Percentiles rank a stretch among this genome's conserved stretches.
phyloP scores from a whole-genome alignment of 30 jellyfish, hydroid and myxozoan species.

The Turritopsis rubra region DNA sequence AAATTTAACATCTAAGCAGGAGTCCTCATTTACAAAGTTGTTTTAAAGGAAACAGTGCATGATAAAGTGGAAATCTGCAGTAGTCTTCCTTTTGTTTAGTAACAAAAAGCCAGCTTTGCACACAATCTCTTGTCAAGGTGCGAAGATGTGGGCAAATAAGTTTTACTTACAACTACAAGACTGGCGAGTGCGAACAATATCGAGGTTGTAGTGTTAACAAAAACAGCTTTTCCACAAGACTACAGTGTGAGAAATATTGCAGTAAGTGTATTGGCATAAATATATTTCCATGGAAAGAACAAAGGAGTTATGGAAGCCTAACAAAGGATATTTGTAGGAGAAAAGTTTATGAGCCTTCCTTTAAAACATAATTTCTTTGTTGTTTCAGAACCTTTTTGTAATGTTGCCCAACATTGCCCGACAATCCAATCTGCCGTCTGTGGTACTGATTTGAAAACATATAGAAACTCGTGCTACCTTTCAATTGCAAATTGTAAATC shows the following conservation, averaged over 20 bases:
- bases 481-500: not conserved
- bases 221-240: not conserved
- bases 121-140: not conserved
- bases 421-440: not conserved
- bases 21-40: too few relatives aligned
- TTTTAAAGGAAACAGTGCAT: too few relatives aligned
- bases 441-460: constrained; percentile 1
- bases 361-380: not conserved
- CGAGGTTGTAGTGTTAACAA: not conserved
- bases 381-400: not conserved
- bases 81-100: not conserved
- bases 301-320: too few relatives aligned
- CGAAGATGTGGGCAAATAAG: not conserved
- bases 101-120: not conserved
- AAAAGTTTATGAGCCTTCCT: not conserved
- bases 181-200: not conserved
- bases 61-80: too few relatives aligned
- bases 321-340: too few relatives aligned
- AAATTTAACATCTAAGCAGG: too few relatives aligned
- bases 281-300: too few relatives aligned
- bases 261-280: too few relatives aligned
- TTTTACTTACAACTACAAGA: not conserved
- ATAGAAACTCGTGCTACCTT: not conserved
- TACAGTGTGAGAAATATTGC: not conserved
- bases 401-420: not conserved